phyloP scores from a whole-genome alignment of 2,888 invertebrate species.

The Apamea monoglypha region DNA sequence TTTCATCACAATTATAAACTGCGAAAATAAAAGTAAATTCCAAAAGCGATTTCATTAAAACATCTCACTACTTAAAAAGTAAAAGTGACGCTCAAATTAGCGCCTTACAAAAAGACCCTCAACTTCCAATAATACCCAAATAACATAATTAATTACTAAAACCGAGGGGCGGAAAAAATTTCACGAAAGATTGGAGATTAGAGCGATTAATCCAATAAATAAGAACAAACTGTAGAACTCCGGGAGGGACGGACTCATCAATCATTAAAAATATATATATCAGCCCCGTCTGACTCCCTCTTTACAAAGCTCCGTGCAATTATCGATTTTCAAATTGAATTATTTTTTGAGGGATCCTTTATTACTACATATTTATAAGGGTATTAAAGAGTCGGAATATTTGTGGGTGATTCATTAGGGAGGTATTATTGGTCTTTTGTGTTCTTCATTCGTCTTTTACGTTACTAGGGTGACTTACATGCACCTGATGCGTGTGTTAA shows the following conservation, averaged over 20 bases:
- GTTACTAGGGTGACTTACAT: slow-evolving; percentile 1
- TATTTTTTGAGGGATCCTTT: slow-evolving; percentile 71
- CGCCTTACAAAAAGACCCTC: slow-evolving; percentile 69
- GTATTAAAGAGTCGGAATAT: slow-evolving; percentile 2
- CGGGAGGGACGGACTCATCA: slow-evolving; percentile 73
- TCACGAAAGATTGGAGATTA: slow-evolving; percentile 78
- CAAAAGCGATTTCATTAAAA: slow-evolving; percentile 42
- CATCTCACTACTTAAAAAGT: slow-evolving; percentile 48
- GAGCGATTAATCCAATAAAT: slow-evolving; percentile 81
- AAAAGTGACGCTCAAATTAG: slow-evolving; percentile 65
- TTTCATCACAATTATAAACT: slow-evolving; percentile 13
- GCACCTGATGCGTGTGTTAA: background rate
- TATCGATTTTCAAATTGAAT: slow-evolving; percentile 78
- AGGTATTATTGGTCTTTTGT: slow-evolving; percentile 16
- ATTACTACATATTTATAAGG: slow-evolving; percentile 58
- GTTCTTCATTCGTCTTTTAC: slow-evolving; percentile 18
- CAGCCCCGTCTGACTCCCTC: slow-evolving; percentile 43
- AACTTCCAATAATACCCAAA: slow-evolving; percentile 76
- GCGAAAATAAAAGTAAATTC: background rate
- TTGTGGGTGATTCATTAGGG: slow-evolving; percentile 10
- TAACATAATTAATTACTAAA: slow-evolving; percentile 82
- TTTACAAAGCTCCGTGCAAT: slow-evolving; percentile 70
- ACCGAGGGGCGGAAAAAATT: slow-evolving; percentile 72
- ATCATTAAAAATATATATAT: slow-evolving; percentile 77
- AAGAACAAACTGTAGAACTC: slow-evolving; percentile 78